Percentiles rank a stretch among this genome's conserved stretches.
These are phyloP conservation scores for Cheilinus undulatus DNA, from an alignment of 2,113 vertebrate genomes.

Conservation along the genomic window DNA sequence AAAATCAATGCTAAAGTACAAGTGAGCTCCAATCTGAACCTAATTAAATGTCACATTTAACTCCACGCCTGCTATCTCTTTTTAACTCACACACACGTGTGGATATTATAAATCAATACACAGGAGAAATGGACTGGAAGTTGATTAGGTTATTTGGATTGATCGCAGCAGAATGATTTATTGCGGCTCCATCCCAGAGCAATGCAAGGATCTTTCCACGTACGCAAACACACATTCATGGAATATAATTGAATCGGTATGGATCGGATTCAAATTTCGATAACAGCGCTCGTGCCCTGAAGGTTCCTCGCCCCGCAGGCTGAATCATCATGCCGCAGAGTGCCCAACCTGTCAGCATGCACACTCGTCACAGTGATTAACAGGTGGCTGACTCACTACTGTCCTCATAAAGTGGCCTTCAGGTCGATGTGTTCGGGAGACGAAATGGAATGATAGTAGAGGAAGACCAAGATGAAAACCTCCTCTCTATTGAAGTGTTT, in stretches of 20 bases:
- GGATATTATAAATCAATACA: constrained; percentile 25
- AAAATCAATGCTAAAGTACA: constrained; percentile 46
- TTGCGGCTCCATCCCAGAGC: constrained; percentile 1
- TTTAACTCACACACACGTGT: constrained; percentile 4
- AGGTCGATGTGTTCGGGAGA: constrained; percentile 1
- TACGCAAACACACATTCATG: not conserved
- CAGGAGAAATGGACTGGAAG: constrained; percentile 52
- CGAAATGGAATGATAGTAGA: constrained; percentile 4
- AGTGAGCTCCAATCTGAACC: constrained; percentile 13
- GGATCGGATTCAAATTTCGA: constrained; percentile 40
- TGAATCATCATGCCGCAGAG: constrained; percentile 38
- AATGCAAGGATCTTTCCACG: constrained; percentile 11
- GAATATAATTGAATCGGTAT: constrained; percentile 34
- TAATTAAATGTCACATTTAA: constrained; percentile 71
- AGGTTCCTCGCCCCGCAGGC: constrained; percentile 19
- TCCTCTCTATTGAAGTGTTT: not conserved
- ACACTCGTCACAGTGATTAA: constrained; percentile 57
- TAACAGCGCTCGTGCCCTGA: constrained; percentile 7
- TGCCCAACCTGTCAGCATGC: constrained; percentile 41
- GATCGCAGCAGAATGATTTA: constrained; percentile 21
- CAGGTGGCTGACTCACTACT: constrained; percentile 49
- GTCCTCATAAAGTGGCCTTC: constrained; percentile 22
- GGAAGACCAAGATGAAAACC: not conserved
- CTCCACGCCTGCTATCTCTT: constrained; percentile 6
- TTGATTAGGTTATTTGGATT: constrained; percentile 28